Percentiles rank a stretch among this genome's conserved stretches.
phyloP scores from a whole-genome alignment of 2,888 invertebrate species.

The Peribatodes rhomboidaria region DNA sequence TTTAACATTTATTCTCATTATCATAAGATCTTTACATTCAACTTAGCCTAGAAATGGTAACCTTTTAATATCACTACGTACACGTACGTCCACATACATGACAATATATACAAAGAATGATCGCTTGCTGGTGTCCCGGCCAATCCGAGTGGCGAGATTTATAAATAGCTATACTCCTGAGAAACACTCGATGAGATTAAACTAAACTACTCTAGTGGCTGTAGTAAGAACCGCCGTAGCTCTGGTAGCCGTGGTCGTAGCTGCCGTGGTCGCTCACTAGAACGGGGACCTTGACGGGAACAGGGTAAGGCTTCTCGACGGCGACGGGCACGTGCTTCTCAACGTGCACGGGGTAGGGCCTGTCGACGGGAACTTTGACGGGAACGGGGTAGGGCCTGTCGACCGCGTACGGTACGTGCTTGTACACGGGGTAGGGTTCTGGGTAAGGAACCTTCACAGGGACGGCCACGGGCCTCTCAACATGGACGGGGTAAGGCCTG shows the following conservation, averaged over 20 bases:
- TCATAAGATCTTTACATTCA: constrained; percentile 67
- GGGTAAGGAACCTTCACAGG: constrained; percentile 87
- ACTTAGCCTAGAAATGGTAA: constrained; percentile 83
- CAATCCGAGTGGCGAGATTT: constrained; percentile 68
- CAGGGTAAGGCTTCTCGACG: constrained; percentile 86
- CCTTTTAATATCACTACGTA: constrained; percentile 82
- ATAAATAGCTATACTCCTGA: constrained; percentile 66
- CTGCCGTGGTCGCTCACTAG: constrained; percentile 62
- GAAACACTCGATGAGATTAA: constrained; percentile 66
- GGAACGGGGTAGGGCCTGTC: constrained; percentile 89
- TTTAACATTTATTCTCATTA: constrained; percentile 69
- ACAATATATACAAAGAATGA: constrained; percentile 80
- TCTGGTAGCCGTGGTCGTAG: constrained; percentile 44
- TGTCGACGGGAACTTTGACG: constrained; percentile 89
- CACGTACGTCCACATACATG: constrained; percentile 79
- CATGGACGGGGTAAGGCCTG: constrained; percentile 87
- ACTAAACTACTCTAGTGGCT: constrained; percentile 74
- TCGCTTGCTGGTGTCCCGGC: constrained; percentile 79
- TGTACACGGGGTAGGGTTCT: constrained; percentile 88
- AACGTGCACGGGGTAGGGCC: constrained; percentile 88
- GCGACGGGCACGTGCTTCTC: constrained; percentile 79
- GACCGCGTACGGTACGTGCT: constrained; percentile 88
- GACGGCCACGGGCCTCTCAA: constrained; percentile 82
- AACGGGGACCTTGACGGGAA: constrained; percentile 85
- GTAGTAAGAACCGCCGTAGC: constrained; percentile 56